phyloP scores from a whole-genome alignment of 2,797 vertebrate genomes.

The Epinephelus coioides region DNA sequence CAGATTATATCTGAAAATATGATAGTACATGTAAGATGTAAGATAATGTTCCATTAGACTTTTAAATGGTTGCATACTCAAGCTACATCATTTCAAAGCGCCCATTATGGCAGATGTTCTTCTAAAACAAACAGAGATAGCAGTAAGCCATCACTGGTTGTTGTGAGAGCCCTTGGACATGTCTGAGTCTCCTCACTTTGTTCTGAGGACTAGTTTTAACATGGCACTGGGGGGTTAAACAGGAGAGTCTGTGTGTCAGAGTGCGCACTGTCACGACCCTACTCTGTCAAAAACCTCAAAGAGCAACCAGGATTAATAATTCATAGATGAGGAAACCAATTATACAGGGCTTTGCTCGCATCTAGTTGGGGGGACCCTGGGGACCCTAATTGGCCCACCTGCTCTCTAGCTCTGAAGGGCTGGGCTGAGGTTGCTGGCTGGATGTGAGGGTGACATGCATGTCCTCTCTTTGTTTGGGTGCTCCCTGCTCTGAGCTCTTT shows the following conservation, averaged over 20 bases:
- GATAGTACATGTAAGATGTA: neutral
- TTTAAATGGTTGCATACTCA: neutral
- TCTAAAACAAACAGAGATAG: neutral
- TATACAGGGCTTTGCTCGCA: constrained; percentile 75
- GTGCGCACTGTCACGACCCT: constrained; percentile 52
- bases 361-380: constrained; percentile 70
- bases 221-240: constrained; percentile 58
- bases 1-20: neutral
- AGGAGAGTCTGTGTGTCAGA: constrained; percentile 58
- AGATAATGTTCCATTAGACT: neutral
- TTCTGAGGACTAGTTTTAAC: constrained; percentile 26
- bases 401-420: constrained; percentile 75
- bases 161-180: neutral
- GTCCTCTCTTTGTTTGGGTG: constrained; percentile 76
- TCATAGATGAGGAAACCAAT: constrained; percentile 87
- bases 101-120: neutral
- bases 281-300: constrained; percentile 69
- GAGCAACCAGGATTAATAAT: constrained; percentile 85
- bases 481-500: constrained; percentile 33
- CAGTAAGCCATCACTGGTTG: neutral
- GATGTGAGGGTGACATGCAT: constrained; percentile 34
- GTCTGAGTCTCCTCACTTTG: constrained; percentile 30
- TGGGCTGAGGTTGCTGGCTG: constrained; percentile 56
- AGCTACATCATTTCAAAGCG: neutral
- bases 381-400: constrained; percentile 87